These are phyloP conservation scores for Osmerus eperlanus DNA, from an alignment of 2,113 vertebrate species.

Conservation along the genomic window DNA sequence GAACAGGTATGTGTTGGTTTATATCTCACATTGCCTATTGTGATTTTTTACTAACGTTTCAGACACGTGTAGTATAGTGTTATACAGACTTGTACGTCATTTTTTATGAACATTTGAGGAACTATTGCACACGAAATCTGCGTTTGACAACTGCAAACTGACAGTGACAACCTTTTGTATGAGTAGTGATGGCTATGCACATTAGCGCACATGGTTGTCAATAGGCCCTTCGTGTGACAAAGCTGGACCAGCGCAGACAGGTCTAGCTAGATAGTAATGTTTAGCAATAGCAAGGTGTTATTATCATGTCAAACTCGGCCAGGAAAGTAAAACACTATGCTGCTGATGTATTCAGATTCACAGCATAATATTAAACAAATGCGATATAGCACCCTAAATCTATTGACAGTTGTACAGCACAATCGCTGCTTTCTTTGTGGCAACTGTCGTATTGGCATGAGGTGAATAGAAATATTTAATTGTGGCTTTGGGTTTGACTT, in stretches of 20 bases:
- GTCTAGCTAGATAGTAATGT: not conserved
- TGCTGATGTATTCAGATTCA: no score
- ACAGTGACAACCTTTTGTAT: constrained; percentile 2
- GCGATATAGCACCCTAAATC: no score
- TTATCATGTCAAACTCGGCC: not conserved
- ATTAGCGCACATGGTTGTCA: constrained; percentile 14
- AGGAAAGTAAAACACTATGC: no score
- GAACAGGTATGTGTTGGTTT: not conserved
- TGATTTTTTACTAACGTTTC: not conserved
- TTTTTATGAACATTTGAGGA: not conserved
- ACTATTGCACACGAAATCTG: not conserved
- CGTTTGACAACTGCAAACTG: constrained; percentile 58
- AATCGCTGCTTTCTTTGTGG: no score
- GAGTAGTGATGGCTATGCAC: constrained; percentile 12
- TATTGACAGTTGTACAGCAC: no score
- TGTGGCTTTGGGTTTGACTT: no score
- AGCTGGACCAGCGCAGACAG: not conserved
- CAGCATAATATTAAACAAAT: no score
- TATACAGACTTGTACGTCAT: not conserved
- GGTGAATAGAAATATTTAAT: no score
- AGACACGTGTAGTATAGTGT: not conserved
- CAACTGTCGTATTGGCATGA: no score
- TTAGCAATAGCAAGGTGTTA: not conserved
- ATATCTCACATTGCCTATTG: not conserved
- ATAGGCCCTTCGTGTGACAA: not conserved